Base-by-base conservation (phyloP, 2,888 invertebrate genomes). In the Zele albiditarsus region DNA sequence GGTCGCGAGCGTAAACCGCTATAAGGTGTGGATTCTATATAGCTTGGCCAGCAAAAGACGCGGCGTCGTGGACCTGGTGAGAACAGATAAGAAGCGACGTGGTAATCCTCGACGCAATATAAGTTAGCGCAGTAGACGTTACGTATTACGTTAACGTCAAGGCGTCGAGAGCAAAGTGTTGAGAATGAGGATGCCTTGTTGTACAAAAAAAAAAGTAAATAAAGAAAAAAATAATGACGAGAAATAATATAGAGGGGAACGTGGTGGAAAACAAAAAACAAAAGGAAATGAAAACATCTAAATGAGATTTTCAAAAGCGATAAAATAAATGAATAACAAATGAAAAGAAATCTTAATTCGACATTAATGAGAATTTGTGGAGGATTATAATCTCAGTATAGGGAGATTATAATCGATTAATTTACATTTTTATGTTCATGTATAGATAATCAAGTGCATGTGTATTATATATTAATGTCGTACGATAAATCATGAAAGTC, bases 101-200 rank as follows among this genome's bases (percentile, higher is more conserved):
- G 83, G 86, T 87, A 88, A 87, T 87, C 87, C 87, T 84, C 83
- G 81, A 82, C 83, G 85, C 85, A 85, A 84, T 87, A 85, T 86
- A 88, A 87, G 87, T 86, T 87, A 85, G 84, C 84, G 82, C 74
- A 82, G 81, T 83, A 84, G 84, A 84, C 84, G 85, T 84, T 82
- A 84, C 83, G 83, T 84, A 84, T 86, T 87, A 84, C 84, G 84
- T 86, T 82, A 79, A 78, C 79, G 75, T 78, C 63, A 69, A 66
- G 70, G 42, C 73, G 69, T 65, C 65, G 71, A 71, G 62, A 62
- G 71, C 62, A 62, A 71, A 71, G 75, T 74, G 58, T 71, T 69
- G 49, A 74, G 42, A 73, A 71, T 62, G 62, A 60, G 53, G 73
- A 60, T 33, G 42, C 69, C 70, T 63, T 58, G 70, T 70, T 28